phyloP scores from a whole-genome alignment of 2,113 vertebrate species.

The Semnornis frantzii region DNA sequence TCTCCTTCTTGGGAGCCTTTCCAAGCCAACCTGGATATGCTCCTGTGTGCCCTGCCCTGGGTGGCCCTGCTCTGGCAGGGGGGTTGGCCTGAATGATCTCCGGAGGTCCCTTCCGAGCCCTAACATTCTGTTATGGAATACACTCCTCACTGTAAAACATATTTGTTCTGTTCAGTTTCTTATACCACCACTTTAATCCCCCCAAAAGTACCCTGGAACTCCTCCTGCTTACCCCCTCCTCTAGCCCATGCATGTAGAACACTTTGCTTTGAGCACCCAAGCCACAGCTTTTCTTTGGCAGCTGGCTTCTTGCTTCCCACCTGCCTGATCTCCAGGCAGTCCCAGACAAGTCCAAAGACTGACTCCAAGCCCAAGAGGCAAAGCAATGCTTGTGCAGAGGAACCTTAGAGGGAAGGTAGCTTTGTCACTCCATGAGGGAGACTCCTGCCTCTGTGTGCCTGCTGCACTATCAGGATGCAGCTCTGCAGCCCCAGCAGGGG shows the following conservation, averaged over 20 bases:
- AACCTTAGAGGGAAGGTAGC: fast-evolving
- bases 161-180: neutral
- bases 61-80: too few species aligned
- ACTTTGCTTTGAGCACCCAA: neutral
- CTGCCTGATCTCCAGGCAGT: neutral
- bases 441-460: neutral
- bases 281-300: neutral
- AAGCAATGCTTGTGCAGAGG: neutral
- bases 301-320: neutral
- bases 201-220: neutral
- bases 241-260: neutral
- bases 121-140: neutral
- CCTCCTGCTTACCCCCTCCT: neutral
- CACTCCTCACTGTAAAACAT: fast-evolving
- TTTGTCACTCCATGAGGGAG: neutral
- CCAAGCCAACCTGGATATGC: too few species aligned
- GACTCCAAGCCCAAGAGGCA: neutral
- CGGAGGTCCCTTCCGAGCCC: too few species aligned
- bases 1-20: too few species aligned
- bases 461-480: neutral
- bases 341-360: neutral
- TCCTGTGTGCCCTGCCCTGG: too few species aligned
- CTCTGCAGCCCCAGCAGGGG: neutral
- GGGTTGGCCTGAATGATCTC: too few species aligned
- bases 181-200: neutral